Percentiles rank a stretch among this genome's conserved stretches.
phyloP scores from a whole-genome alignment of 2,797 vertebrate species.

The Carapus acus region DNA sequence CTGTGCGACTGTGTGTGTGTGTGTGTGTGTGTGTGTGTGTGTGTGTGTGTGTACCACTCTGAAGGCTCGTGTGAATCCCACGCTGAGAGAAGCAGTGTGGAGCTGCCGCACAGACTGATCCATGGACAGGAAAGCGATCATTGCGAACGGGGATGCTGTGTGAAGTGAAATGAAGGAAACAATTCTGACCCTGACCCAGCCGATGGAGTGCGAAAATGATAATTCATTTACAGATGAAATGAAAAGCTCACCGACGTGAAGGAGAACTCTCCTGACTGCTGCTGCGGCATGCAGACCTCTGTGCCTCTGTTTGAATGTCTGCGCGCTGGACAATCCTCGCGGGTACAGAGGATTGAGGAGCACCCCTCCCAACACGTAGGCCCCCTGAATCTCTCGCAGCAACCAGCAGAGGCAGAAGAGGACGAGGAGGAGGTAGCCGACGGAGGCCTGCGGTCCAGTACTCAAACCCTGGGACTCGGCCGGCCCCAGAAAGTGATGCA shows the following conservation, averaged over 20 bases:
- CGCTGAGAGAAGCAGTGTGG: slow-evolving; percentile 79
- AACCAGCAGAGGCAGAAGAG: slow-evolving; percentile 78
- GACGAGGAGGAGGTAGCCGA: slow-evolving; percentile 80
- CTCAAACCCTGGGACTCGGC: slow-evolving; percentile 54
- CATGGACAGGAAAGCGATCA: slow-evolving; percentile 91
- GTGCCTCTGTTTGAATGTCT: slow-evolving; percentile 82
- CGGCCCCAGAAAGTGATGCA: slow-evolving; percentile 78
- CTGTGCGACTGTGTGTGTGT: neutral
- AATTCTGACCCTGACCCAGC: no score
- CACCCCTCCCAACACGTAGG: slow-evolving; percentile 85
- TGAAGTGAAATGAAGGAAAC: no score
- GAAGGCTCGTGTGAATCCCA: slow-evolving; percentile 93
- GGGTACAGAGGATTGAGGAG: slow-evolving; percentile 93
- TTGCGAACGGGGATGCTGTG: slow-evolving; percentile 92
- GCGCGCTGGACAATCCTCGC: slow-evolving; percentile 80
- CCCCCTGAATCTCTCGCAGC: slow-evolving; percentile 87
- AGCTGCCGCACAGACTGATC: slow-evolving; percentile 81
- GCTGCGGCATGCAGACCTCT: slow-evolving; percentile 79
- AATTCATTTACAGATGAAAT: neutral
- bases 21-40: no score
- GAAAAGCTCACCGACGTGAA: slow-evolving; percentile 82
- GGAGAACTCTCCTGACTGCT: slow-evolving; percentile 81
- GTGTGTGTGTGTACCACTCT: slow-evolving; percentile 77
- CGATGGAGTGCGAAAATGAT: no score
- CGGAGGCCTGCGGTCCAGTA: slow-evolving; percentile 71